Percentiles rank a stretch among this genome's conserved stretches.
phyloP scores from a whole-genome alignment of 2,113 vertebrate species.

The Anolis sagrei region DNA sequence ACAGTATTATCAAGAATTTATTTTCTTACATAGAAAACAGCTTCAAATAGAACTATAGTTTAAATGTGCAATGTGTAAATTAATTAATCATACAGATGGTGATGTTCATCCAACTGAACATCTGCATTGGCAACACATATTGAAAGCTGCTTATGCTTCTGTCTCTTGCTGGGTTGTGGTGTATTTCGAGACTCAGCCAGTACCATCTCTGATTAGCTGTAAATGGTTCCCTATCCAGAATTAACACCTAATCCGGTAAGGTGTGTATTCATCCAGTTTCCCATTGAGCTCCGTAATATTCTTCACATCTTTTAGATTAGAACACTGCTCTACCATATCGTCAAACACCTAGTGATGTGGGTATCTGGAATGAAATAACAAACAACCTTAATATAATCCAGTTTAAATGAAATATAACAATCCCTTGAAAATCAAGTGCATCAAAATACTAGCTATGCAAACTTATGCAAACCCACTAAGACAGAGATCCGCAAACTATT shows the following conservation, averaged over 20 bases:
- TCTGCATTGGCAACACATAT: background rate
- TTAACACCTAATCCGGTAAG: background rate
- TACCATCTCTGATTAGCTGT: background rate
- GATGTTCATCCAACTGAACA: background rate
- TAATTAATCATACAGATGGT: slow-evolving; percentile 1
- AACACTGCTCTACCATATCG: background rate
- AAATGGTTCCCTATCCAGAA: background rate
- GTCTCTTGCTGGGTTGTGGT: background rate
- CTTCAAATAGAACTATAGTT: background rate
- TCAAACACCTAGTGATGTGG: too few relatives aligned
- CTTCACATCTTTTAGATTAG: background rate
- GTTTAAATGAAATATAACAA: background rate
- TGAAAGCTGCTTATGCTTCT: background rate
- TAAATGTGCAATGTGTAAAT: slow-evolving; percentile 3
- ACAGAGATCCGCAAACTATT: too few relatives aligned
- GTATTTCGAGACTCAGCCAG: background rate
- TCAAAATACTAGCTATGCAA: background rate
- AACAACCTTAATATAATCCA: too few relatives aligned
- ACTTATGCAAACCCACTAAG: background rate
- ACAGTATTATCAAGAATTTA: slow-evolving; percentile 12
- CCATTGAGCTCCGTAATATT: background rate
- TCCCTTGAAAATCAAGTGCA: background rate
- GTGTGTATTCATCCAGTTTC: background rate
- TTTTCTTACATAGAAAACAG: background rate
- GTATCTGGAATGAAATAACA: too few relatives aligned